Evolutionary conservation across 2,113 vertebrate species (phyloP).

Genomic region (Alouatta palliata): DNA sequence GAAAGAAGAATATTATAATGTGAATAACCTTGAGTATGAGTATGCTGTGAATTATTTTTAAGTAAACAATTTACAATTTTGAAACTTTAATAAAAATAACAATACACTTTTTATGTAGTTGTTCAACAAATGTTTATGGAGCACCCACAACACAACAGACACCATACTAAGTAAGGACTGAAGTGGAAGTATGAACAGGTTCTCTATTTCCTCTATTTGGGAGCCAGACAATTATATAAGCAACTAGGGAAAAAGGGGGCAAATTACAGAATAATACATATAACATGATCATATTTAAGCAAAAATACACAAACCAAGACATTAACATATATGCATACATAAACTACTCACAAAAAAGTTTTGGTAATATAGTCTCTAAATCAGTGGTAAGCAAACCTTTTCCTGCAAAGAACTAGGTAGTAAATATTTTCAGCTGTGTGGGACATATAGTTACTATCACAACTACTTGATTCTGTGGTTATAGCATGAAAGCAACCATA

Average conservation of each 20-base stretch:
- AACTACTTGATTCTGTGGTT: not conserved
- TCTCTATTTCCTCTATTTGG: not conserved
- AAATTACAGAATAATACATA: not conserved
- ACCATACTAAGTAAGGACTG: not conserved
- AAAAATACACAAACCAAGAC: not conserved
- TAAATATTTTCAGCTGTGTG: not conserved
- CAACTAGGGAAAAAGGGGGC: not conserved
- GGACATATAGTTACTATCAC: not conserved
- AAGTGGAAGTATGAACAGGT: not conserved
- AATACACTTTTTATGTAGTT: not conserved
- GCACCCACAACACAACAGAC: not conserved
- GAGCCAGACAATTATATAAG: not conserved
- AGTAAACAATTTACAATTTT: not conserved
- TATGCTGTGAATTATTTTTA: slow-evolving; percentile 5
- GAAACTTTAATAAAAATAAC: not conserved
- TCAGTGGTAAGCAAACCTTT: not conserved
- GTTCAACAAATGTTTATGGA: not conserved
- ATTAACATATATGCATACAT: not conserved
- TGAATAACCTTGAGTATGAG: not conserved
- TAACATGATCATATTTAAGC: not conserved
- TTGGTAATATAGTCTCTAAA: not conserved
- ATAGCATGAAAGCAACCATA: not conserved
- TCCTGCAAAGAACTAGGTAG: not conserved
- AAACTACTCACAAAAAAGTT: not conserved
- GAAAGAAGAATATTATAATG: not conserved